phyloP scores from a whole-genome alignment of 1,140 invertebrate species.

The Heliconius eleuchia region DNA sequence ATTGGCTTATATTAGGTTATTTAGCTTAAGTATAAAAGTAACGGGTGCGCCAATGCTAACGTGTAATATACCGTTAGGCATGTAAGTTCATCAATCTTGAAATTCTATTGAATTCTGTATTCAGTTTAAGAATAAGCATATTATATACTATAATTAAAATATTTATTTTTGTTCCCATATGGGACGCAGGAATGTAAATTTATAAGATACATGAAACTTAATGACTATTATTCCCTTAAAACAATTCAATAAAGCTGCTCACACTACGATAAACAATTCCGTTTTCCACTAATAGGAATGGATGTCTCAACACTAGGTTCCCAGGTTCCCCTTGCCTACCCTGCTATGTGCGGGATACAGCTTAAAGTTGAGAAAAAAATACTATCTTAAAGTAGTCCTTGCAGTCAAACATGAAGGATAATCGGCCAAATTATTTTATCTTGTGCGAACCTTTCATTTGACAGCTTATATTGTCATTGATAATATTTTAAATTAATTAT shows the following conservation, averaged over 20 bases:
- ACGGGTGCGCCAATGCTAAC: conserved; percentile 26
- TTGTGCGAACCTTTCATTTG: neutral
- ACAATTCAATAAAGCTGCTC: neutral
- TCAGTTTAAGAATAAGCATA: neutral
- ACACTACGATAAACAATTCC: too few relatives aligned
- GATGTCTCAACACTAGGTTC: too few relatives aligned
- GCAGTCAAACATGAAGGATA: neutral
- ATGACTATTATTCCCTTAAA: too few relatives aligned
- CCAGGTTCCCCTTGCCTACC: too few relatives aligned
- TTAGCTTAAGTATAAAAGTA: neutral
- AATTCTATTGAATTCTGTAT: conserved; percentile 1
- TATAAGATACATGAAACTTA: too few relatives aligned
- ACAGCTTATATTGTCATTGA: conserved; percentile 11
- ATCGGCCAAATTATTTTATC: neutral
- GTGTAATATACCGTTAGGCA: conserved; percentile 34
- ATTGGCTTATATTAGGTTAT: neutral
- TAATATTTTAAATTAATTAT: conserved; percentile 8
- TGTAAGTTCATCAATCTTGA: conserved; percentile 27
- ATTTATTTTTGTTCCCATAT: too few relatives aligned
- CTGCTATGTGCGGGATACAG: too few relatives aligned
- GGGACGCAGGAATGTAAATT: too few relatives aligned
- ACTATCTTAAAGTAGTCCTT: neutral
- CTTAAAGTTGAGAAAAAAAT: too few relatives aligned
- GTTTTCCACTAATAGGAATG: too few relatives aligned
- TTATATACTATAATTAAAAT: neutral